Conservation (phyloP, 2,888 invertebrate genomes). For the Macaria notata region DNA sequence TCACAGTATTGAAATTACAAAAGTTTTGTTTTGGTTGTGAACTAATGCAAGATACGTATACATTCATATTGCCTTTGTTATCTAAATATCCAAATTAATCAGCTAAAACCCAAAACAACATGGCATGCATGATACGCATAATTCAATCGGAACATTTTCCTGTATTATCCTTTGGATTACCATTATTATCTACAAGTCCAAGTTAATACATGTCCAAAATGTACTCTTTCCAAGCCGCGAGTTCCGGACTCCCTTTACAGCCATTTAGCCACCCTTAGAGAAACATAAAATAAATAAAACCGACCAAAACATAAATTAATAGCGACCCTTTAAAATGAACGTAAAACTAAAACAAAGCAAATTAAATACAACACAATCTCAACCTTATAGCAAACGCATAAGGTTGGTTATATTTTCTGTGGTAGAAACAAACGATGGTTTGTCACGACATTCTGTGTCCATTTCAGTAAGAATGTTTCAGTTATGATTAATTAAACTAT, state of each 20-base stretch:
- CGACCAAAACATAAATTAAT: slow-evolving; percentile 34
- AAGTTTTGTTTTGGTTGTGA: neutral
- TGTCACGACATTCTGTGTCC: slow-evolving; percentile 25
- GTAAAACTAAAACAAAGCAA: slow-evolving; percentile 31
- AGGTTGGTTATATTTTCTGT: slow-evolving; percentile 3
- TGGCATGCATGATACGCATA: neutral
- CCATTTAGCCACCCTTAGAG: slow-evolving; percentile 28
- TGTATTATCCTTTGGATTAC: neutral
- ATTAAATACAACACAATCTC: slow-evolving; percentile 21
- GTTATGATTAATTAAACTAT: slow-evolving; percentile 32
- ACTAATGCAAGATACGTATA: neutral
- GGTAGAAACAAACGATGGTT: slow-evolving; percentile 22
- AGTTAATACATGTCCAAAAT: slow-evolving; percentile 16
- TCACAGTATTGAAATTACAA: no score
- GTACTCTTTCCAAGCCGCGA: slow-evolving; percentile 14
- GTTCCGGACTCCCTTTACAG: slow-evolving; percentile 29
- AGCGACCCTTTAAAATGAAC: slow-evolving; percentile 29
- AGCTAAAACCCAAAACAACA: no score
- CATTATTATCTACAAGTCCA: slow-evolving; percentile 2
- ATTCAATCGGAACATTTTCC: neutral
- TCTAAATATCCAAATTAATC: no score
- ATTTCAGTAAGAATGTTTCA: slow-evolving; percentile 28
- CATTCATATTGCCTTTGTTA: neutral
- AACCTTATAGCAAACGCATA: slow-evolving; percentile 4
- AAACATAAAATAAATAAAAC: slow-evolving; percentile 32